A percentile compares a stretch with the other conserved stretches of the same genome.
Conservation (phyloP, 2,113 vertebrate species). For the Anarhynchus alexandrinus region DNA sequence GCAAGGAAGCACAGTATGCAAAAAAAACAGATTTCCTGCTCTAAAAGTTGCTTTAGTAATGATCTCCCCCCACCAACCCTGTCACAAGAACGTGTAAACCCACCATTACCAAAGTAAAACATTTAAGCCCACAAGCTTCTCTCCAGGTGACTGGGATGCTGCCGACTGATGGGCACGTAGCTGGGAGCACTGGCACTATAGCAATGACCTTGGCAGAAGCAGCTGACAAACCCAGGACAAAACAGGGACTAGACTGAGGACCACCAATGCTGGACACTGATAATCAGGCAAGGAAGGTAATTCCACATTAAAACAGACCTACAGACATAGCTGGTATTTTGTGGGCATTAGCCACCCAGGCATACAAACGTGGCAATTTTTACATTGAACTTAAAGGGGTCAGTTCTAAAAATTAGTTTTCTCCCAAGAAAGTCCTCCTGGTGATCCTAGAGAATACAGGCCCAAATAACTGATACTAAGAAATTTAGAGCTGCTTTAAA, state of each 20-base stretch:
- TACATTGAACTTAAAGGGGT: neutral
- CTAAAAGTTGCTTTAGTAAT: neutral
- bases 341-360: neutral
- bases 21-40: neutral
- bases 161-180: fast-evolving
- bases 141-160: neutral
- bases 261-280: neutral
- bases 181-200: neutral
- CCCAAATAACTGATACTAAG: neutral
- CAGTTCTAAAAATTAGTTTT: neutral
- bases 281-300: neutral
- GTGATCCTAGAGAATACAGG: neutral
- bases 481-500: neutral
- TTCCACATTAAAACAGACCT: neutral
- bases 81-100: fast-evolving
- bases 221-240: neutral
- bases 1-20: neutral
- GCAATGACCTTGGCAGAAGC: neutral
- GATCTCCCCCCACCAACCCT: neutral
- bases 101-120: neutral
- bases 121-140: neutral
- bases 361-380: neutral
- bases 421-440: neutral
- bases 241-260: neutral
- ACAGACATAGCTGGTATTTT: neutral